These are phyloP conservation scores for Hyles vespertilio DNA, from an alignment of 1,140 invertebrate genomes.

Conservation along the genomic window DNA sequence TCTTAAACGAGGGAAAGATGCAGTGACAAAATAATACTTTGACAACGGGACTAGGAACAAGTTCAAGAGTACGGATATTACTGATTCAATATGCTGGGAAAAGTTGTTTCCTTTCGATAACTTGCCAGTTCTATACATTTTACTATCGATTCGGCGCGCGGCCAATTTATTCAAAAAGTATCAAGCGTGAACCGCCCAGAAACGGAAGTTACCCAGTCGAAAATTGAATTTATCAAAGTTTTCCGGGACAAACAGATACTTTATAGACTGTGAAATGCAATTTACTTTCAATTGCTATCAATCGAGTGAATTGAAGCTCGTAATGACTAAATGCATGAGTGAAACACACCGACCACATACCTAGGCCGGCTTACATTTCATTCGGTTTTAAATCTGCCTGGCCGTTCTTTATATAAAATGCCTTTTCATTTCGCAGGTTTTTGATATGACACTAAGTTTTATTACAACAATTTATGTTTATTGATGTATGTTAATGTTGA, in stretches of 20 bases:
- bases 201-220: conserved; percentile 54
- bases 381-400: too few species aligned
- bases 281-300: conserved; percentile 53
- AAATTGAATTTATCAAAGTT: conserved; percentile 70
- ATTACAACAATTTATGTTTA: too few species aligned
- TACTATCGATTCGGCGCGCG: conserved; percentile 45
- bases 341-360: too few species aligned
- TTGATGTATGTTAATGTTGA: too few species aligned
- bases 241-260: conserved; percentile 61
- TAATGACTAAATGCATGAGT: conserved; percentile 34
- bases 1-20: too few species aligned
- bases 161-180: conserved; percentile 66
- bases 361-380: too few species aligned
- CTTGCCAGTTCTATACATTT: conserved; percentile 42
- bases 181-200: conserved; percentile 54
- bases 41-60: conserved; percentile 18
- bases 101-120: conserved; percentile 37
- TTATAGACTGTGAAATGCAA: conserved; percentile 64
- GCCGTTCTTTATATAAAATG: too few species aligned
- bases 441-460: too few species aligned
- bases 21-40: too few species aligned
- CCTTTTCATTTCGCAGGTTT: too few species aligned
- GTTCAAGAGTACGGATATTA: conserved; percentile 32
- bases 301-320: conserved; percentile 39
- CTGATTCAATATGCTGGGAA: conserved; percentile 34